A percentile compares a stretch with the other conserved stretches of the same genome.
Conservation (phyloP, 2,797 vertebrate species). For the Scyliorhinus canicula region DNA sequence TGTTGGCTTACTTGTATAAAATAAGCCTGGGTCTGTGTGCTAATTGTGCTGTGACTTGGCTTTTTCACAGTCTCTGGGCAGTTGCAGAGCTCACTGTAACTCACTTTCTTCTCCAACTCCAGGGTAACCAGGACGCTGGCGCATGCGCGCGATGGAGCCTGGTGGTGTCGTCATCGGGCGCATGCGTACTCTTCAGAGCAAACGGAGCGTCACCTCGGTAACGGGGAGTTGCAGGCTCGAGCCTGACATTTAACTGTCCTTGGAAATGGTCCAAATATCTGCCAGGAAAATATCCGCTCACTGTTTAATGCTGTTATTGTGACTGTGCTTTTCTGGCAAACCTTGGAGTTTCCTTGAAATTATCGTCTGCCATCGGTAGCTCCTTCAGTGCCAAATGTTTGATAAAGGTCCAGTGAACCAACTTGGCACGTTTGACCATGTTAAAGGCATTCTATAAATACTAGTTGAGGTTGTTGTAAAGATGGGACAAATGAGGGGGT, state of each 20-base stretch:
- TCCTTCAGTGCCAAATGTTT: too few species aligned
- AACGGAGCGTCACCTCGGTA: background rate
- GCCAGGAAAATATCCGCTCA: background rate
- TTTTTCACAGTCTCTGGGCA: background rate
- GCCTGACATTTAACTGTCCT: background rate
- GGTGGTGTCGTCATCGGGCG: background rate
- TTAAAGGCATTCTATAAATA: too few species aligned
- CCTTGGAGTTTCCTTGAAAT: too few species aligned
- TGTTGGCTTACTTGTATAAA: background rate
- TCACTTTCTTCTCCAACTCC: background rate
- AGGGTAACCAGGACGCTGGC: conserved; percentile 5
- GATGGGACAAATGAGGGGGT: too few species aligned
- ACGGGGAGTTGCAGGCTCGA: background rate
- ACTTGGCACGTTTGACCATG: too few species aligned
- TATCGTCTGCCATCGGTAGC: too few species aligned
- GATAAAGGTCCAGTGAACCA: too few species aligned
- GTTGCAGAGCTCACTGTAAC: background rate
- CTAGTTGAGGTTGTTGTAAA: too few species aligned
- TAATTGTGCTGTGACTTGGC: background rate
- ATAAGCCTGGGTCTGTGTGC: background rate
- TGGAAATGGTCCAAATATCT: background rate
- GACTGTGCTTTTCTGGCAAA: background rate
- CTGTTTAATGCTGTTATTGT: background rate
- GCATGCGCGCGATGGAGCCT: background rate
- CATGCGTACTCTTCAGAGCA: background rate